Conservation (phyloP, 2,113 vertebrate species). For the Oplegnathus fasciatus region DNA sequence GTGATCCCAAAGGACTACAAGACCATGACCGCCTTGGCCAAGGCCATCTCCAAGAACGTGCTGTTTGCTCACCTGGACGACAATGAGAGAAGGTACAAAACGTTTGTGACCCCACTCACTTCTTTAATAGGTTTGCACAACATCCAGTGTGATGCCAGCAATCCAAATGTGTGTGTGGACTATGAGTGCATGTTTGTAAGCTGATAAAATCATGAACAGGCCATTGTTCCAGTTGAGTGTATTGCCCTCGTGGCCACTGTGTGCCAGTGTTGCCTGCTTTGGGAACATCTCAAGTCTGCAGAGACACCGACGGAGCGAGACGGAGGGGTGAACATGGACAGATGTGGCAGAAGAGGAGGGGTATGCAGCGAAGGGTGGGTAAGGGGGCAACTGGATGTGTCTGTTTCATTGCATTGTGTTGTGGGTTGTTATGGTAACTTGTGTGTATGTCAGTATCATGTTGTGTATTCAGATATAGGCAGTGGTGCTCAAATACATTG, state of each 20-base stretch:
- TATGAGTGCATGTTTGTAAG: conserved; percentile 16
- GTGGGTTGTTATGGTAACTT: conserved; percentile 59
- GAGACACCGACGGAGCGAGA: conserved; percentile 1
- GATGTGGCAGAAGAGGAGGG: conserved; percentile 45
- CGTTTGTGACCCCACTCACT: not conserved
- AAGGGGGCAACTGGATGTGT: conserved; percentile 32
- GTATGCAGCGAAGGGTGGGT: conserved; percentile 16
- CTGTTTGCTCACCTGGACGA: conserved; percentile 98
- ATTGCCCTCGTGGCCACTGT: conserved; percentile 62
- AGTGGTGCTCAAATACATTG: conserved; percentile 47
- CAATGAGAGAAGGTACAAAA: conserved; percentile 94
- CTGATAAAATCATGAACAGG: conserved; percentile 32
- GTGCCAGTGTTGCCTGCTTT: conserved; percentile 69
- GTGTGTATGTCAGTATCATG: conserved; percentile 41
- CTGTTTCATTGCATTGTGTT: conserved; percentile 39
- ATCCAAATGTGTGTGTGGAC: conserved; percentile 10
- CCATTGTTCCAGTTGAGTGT: conserved; percentile 31
- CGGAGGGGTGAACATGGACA: conserved; percentile 35
- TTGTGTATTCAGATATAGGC: conserved; percentile 63
- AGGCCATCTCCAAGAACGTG: conserved; percentile 97
- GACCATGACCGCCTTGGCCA: conserved; percentile 98
- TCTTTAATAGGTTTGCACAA: not conserved
- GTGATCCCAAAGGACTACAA: conserved; percentile 99
- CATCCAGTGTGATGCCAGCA: conserved; percentile 10
- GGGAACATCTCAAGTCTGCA: conserved; percentile 7